Evolutionary conservation across 2,797 vertebrate genomes (phyloP).

Genomic region (Phyllotis vaccarum): DNA sequence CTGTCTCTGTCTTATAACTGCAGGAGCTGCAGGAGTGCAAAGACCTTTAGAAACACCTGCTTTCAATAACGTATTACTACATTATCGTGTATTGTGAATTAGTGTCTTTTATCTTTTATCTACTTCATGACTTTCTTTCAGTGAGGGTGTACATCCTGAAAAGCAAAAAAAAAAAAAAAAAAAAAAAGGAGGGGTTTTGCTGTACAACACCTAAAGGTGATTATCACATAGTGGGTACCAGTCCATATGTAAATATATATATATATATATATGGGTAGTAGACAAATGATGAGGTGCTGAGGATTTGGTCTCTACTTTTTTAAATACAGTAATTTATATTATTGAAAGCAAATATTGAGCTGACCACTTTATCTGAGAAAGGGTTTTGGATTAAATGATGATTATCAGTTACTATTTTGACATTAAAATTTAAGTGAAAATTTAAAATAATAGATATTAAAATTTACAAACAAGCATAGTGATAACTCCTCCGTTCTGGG

Average conservation of each 20-base stretch:
- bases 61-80: neutral
- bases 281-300: neutral
- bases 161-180: constrained; percentile 19
- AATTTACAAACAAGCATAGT: neutral
- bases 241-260: no score
- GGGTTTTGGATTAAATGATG: neutral
- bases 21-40: neutral
- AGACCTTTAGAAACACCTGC: neutral
- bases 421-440: neutral
- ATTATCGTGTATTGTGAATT: no score
- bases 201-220: neutral
- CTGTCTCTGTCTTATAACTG: neutral
- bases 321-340: constrained; percentile 6
- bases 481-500: neutral
- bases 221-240: neutral
- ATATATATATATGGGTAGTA: no score
- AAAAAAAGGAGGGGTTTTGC: neutral
- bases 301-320: neutral
- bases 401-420: neutral
- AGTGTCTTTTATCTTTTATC: neutral
- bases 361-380: neutral
- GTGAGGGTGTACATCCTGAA: neutral
- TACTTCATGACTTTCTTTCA: neutral
- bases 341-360: neutral
- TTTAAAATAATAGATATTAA: neutral